Conservation (phyloP, 2,113 vertebrate species). For the Oryzias javanicus region DNA sequence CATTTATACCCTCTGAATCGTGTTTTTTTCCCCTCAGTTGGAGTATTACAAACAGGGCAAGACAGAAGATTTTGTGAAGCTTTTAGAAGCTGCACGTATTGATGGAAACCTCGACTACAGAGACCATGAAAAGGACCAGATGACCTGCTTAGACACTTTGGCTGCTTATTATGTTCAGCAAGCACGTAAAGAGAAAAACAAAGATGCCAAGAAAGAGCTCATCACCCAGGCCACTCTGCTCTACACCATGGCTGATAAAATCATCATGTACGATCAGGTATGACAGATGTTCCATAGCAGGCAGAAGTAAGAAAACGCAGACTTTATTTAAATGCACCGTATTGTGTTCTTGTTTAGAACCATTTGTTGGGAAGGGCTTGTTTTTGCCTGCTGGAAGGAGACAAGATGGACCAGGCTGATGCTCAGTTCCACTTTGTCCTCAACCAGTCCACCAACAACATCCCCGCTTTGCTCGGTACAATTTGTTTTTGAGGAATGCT, state of each 20-base stretch:
- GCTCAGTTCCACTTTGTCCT: constrained; percentile 99
- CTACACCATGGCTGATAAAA: constrained; percentile 99
- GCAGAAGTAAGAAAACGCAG: background rate
- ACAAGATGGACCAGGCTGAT: constrained; percentile 99
- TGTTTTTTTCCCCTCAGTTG: constrained; percentile 75
- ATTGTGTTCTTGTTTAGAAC: constrained; percentile 80
- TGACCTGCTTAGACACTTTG: constrained; percentile 96
- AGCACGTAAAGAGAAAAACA: constrained; percentile 97
- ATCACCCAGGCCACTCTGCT: constrained; percentile 97
- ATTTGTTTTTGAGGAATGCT: constrained; percentile 4
- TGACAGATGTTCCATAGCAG: constrained; percentile 19
- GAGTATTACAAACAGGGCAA: constrained; percentile 99
- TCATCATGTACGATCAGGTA: constrained; percentile 99
- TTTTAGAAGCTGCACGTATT: constrained; percentile 95
- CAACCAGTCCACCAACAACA: constrained; percentile 98
- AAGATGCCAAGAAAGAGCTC: constrained; percentile 98
- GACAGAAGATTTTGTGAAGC: constrained; percentile 97
- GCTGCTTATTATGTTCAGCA: constrained; percentile 98
- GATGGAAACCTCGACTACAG: constrained; percentile 98
- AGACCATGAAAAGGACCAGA: constrained; percentile 99
- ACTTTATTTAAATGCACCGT: background rate
- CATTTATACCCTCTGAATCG: background rate
- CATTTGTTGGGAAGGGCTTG: constrained; percentile 97
- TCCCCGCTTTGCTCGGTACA: constrained; percentile 93
- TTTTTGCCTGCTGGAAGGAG: constrained; percentile 98